Base-by-base conservation (phyloP, 2,797 vertebrate species). In the Poecilia velifera region DNA sequence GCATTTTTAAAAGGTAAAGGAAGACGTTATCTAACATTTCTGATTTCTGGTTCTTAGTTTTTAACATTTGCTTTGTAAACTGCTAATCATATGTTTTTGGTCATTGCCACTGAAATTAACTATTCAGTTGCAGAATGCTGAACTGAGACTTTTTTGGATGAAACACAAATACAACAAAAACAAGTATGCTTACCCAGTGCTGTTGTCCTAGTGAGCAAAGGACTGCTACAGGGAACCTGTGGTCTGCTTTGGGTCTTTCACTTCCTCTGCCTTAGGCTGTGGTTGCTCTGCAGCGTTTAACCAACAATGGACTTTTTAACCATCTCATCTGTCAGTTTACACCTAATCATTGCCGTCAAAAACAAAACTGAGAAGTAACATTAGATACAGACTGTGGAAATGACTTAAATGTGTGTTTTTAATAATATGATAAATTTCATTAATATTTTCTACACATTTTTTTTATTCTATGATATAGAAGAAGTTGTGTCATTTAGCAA, bases 241-340 rank as follows among this genome's bases (percentile, higher is more conserved):
- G 78, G 71, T 82, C n/a, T n/a, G 75, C 9, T 59, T 57, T 62
- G 28, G 68, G 71, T 45, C 82, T 79, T 62, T 59, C 76, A 72
- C 79, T 57, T 16, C 73, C 34, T 14, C 20, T 18, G 86, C 88
- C 85, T 84, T 75, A 1, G 87, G 89, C 70, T 57, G 43, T 78
- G 73, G 83, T 88, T 66, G 57, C 82, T 88, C 76, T 72, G 85
- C 1, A 74, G 83, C 45, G 39, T 39, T 74, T n/a, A 31, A 85
- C 75, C 76, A 87, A 82, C 22, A 46, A 62, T 64, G 25, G 0
- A 64, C 77, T 55, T 80, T 4, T 45, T 57, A 78, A 78, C 74
- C 57, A 75, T 12, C 3, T 51, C 39, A 86, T 59, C 82, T 87
- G 87, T 84, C 84, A 82, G 51, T 2, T 79, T 43, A 72, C 66